Conservation (phyloP, 1,140 invertebrate genomes). For the Cotesia typhae region DNA sequence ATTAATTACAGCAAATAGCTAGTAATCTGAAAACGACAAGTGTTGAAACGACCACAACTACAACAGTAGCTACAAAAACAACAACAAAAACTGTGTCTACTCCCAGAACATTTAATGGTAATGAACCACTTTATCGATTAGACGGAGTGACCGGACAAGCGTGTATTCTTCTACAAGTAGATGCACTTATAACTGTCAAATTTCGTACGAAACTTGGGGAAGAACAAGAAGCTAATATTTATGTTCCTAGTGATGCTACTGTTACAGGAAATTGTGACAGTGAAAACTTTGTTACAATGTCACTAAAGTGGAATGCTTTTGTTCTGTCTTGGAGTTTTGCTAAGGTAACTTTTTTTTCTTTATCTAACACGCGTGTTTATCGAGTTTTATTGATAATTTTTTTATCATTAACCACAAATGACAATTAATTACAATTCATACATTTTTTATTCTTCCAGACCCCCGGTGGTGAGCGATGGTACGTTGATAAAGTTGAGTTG, state of each 20-base stretch:
- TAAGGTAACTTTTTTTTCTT: constrained; percentile 66
- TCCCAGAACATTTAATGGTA: constrained; percentile 42
- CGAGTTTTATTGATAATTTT: constrained; percentile 22
- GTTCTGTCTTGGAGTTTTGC: constrained; percentile 74
- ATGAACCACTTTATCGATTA: constrained; percentile 70
- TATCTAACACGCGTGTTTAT: not conserved
- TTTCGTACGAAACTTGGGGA: constrained; percentile 74
- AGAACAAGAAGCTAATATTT: constrained; percentile 71
- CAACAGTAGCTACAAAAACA: constrained; percentile 39
- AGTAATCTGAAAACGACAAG: not conserved
- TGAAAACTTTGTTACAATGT: constrained; percentile 74
- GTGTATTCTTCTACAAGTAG: constrained; percentile 74
- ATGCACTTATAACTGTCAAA: constrained; percentile 72
- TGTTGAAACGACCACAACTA: constrained; percentile 9
- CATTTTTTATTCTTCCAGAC: constrained; percentile 66
- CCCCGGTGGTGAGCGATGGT: constrained; percentile 86
- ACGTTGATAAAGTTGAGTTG: constrained; percentile 77
- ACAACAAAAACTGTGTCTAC: constrained; percentile 43
- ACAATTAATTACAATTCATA: not conserved
- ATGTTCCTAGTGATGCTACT: constrained; percentile 71
- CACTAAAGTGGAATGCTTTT: constrained; percentile 77
- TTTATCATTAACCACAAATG: not conserved
- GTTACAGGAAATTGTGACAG: constrained; percentile 74
- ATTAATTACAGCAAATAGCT: constrained; percentile 13
- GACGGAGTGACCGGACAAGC: constrained; percentile 72